Evolutionary conservation across 2,888 invertebrate genomes (phyloP).

Genomic region (Coecobrya sp.): DNA sequence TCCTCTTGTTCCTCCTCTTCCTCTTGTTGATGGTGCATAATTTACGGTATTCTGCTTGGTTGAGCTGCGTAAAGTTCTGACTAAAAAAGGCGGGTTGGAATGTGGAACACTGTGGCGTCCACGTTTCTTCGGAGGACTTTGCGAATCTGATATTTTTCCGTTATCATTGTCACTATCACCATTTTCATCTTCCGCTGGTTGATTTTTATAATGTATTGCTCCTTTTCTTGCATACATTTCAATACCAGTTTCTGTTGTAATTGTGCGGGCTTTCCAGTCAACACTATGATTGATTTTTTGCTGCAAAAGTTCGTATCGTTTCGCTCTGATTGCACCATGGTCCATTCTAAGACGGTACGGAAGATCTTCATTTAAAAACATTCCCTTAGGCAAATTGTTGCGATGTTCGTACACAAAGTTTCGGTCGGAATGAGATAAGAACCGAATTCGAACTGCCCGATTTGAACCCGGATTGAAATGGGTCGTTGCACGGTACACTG

Average conservation of each 20-base stretch:
- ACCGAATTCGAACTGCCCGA: neutral
- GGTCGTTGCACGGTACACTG: neutral
- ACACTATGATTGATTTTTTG: neutral
- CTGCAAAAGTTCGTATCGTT: neutral
- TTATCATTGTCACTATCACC: too few species aligned
- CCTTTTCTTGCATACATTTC: neutral
- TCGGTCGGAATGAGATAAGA: neutral
- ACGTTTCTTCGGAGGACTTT: too few species aligned
- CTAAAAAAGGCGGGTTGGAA: too few species aligned
- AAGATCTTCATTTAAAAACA: slow-evolving; percentile 36
- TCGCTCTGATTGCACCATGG: neutral
- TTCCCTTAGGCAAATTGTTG: neutral
- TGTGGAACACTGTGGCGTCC: too few species aligned
- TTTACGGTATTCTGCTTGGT: too few species aligned
- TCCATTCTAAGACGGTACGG: slow-evolving; percentile 34
- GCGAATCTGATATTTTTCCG: too few species aligned
- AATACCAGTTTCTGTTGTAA: neutral
- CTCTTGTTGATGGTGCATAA: too few species aligned
- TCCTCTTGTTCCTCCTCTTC: too few species aligned
- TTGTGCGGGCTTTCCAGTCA: neutral
- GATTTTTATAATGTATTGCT: neutral
- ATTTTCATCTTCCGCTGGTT: too few species aligned
- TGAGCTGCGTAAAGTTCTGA: too few species aligned
- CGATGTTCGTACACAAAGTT: neutral
- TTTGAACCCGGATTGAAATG: neutral